These are phyloP conservation scores for Drosophila maculinotata DNA, from an alignment of 2,888 invertebrate genomes.

Conservation along the genomic window DNA sequence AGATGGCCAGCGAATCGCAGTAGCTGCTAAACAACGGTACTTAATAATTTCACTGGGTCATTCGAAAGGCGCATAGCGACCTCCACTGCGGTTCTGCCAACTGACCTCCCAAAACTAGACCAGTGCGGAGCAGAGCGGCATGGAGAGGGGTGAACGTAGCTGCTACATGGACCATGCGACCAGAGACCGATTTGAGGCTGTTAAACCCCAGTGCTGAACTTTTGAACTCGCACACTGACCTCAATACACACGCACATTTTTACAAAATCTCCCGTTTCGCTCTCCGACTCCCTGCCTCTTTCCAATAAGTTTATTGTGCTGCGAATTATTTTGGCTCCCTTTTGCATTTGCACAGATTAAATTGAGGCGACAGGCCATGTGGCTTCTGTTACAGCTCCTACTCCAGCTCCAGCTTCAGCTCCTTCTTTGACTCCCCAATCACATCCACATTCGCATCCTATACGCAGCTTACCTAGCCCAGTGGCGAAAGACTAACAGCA, in stretches of 20 bases:
- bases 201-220: conserved; percentile 67
- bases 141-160: not conserved
- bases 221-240: conserved; percentile 77
- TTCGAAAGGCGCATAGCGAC: conserved; percentile 33
- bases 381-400: conserved; percentile 13
- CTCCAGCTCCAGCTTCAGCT: not conserved
- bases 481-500: conserved; percentile 47
- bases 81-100: conserved; percentile 34
- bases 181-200: conserved; percentile 49
- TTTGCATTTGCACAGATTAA: conserved; percentile 69
- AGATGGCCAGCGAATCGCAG: conserved; percentile 1
- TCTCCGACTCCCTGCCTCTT: not conserved
- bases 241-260: conserved; percentile 27
- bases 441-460: conserved; percentile 20
- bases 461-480: conserved; percentile 41
- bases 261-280: conserved; percentile 1
- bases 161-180: conserved; percentile 13
- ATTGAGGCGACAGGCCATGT: conserved; percentile 55
- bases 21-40: conserved; percentile 64
- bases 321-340: conserved; percentile 62
- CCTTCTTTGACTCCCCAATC: conserved; percentile 10
- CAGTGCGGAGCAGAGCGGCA: not conserved
- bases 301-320: conserved; percentile 51
- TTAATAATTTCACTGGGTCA: conserved; percentile 76
- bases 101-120: conserved; percentile 41